Conservation (phyloP, 2,113 vertebrate genomes). For the Austrofundulus limnaeus region DNA sequence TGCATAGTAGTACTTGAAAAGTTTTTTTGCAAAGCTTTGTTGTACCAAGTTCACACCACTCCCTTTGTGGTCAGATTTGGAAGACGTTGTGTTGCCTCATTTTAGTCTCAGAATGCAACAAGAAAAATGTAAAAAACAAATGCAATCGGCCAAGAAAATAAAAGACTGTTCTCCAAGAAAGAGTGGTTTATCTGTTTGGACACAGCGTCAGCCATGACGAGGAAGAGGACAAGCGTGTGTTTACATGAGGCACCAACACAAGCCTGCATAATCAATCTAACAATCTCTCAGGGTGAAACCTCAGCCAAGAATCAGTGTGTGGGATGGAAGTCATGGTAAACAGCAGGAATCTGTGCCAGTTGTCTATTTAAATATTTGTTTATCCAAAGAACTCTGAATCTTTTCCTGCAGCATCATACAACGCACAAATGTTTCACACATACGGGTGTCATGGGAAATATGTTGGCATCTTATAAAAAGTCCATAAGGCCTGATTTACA, state of each 20-base stretch:
- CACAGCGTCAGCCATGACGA: constrained; percentile 44
- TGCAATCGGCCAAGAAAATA: constrained; percentile 60
- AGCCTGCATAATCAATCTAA: constrained; percentile 65
- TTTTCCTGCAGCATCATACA: constrained; percentile 47
- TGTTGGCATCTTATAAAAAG: constrained; percentile 31
- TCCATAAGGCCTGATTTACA: constrained; percentile 31
- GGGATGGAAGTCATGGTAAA: constrained; percentile 65
- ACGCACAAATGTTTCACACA: constrained; percentile 40
- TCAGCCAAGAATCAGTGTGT: constrained; percentile 62
- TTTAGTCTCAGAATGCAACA: constrained; percentile 43
- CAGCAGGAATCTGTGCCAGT: constrained; percentile 52
- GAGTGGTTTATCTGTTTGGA: constrained; percentile 52
- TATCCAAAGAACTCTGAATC: constrained; percentile 48
- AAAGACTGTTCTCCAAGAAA: constrained; percentile 56
- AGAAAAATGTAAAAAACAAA: constrained; percentile 40
- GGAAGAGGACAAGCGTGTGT: constrained; percentile 58
- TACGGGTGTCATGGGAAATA: constrained; percentile 28
- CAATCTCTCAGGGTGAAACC: constrained; percentile 58
- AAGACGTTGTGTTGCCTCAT: constrained; percentile 41
- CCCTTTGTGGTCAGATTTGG: constrained; percentile 24
- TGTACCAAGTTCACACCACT: constrained; percentile 22
- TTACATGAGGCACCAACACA: constrained; percentile 67
- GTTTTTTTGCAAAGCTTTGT: constrained; percentile 7
- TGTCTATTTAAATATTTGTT: constrained; percentile 59
- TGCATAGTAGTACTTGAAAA: not conserved